Evolutionary conservation across 2,888 invertebrate species (phyloP).

Genomic region (Polydrusus pterygomalis): DNA sequence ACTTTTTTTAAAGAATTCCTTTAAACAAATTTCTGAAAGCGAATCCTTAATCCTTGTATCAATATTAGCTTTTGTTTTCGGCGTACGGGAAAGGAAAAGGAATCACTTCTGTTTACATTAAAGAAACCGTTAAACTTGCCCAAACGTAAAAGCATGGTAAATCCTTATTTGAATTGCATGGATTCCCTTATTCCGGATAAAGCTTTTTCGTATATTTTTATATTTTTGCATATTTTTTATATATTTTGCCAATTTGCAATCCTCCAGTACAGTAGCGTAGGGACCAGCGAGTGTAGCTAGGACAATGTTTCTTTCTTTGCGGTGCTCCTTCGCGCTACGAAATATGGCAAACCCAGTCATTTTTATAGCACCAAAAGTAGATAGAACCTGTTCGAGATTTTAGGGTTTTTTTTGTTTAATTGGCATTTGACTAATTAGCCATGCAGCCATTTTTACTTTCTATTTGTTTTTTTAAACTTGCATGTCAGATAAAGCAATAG

Average conservation of each 20-base stretch:
- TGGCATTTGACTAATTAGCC: too few species aligned
- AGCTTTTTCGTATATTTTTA: conserved; percentile 2
- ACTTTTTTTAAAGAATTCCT: not conserved
- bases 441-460: too few species aligned
- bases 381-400: too few species aligned
- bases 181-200: conserved; percentile 16
- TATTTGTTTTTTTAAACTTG: too few species aligned
- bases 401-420: too few species aligned
- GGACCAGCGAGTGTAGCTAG: too few species aligned
- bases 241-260: not conserved
- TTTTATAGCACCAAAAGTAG: too few species aligned
- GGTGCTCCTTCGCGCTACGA: too few species aligned
- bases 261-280: too few species aligned
- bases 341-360: too few species aligned
- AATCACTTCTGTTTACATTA: conserved; percentile 21
- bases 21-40: conserved; percentile 2
- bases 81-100: conserved; percentile 17
- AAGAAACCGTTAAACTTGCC: conserved; percentile 15
- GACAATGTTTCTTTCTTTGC: too few species aligned
- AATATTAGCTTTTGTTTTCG: conserved; percentile 25
- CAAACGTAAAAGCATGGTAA: conserved; percentile 22
- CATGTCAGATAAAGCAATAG: too few species aligned
- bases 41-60: conserved; percentile 4
- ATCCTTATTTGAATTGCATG: conserved; percentile 23
- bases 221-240: conserved; percentile 10